Conservation (phyloP, 2,113 vertebrate species). For the Chauna torquata region DNA sequence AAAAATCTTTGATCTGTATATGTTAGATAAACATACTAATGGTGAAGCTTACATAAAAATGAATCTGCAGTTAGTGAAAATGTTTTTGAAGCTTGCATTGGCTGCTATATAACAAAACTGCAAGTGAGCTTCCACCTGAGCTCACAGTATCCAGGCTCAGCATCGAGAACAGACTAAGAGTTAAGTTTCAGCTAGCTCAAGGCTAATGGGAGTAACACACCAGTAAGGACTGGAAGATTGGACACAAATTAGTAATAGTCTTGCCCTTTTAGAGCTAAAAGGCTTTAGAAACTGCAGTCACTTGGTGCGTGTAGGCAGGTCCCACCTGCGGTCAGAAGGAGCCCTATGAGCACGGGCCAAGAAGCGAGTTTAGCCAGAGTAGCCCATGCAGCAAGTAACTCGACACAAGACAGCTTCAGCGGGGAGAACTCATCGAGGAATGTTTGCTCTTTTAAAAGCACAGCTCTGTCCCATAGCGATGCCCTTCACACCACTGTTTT, state of each 20-base stretch:
- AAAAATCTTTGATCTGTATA: not conserved
- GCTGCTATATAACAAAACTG: constrained; percentile 65
- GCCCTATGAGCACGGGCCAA: accelerated
- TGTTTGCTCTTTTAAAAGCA: accelerated
- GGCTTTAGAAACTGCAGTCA: not conserved
- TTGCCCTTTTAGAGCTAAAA: not conserved
- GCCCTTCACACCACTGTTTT: not conserved
- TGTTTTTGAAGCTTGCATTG: constrained; percentile 70
- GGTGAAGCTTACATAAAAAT: not conserved
- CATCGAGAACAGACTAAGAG: constrained; percentile 40
- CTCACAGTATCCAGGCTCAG: constrained; percentile 55
- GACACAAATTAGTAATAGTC: not conserved
- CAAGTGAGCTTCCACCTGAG: constrained; percentile 55
- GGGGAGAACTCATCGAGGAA: not conserved
- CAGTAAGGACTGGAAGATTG: not conserved
- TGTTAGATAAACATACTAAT: not conserved
- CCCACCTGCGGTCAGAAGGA: accelerated
- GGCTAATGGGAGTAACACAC: not conserved
- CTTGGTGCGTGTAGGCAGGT: accelerated
- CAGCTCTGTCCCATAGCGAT: not conserved
- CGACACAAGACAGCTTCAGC: not conserved
- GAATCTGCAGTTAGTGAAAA: not conserved
- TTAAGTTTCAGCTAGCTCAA: not conserved
- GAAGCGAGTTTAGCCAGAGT: not conserved
- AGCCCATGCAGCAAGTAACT: not conserved